Percentiles rank a stretch among this genome's conserved stretches.
Evolutionary conservation across 2,888 invertebrate genomes (phyloP).

Genomic region (Drosophila putrida): DNA sequence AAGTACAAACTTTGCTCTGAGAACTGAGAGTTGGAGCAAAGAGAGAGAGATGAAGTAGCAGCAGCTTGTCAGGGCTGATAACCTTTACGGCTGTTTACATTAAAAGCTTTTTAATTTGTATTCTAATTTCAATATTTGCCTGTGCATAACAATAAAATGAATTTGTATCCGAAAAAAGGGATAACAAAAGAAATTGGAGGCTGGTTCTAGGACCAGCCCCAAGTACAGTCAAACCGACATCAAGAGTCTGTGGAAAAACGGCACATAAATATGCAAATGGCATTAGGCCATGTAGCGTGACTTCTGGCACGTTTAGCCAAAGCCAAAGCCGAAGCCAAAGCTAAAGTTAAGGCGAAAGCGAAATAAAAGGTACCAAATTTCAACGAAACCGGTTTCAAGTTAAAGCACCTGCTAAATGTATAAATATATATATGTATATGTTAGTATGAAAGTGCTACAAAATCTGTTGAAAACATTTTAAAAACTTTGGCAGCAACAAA

Average conservation of each 20-base stretch:
- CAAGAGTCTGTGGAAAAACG: slow-evolving; percentile 31
- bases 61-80: slow-evolving; percentile 9
- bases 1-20: slow-evolving; percentile 18
- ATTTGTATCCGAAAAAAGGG: slow-evolving; percentile 52
- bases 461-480: slow-evolving; percentile 26
- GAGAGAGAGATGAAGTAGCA: not conserved
- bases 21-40: slow-evolving; percentile 4
- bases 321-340: slow-evolving; percentile 17
- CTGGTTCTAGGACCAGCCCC: not conserved
- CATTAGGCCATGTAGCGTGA: slow-evolving; percentile 73
- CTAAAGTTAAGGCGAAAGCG: not conserved
- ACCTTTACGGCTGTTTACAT: slow-evolving; percentile 68
- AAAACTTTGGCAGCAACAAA: slow-evolving; percentile 22
- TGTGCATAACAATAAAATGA: slow-evolving; percentile 72
- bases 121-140: slow-evolving; percentile 79
- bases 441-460: not conserved
- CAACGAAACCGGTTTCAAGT: slow-evolving; percentile 3
- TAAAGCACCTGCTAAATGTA: slow-evolving; percentile 1
- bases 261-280: slow-evolving; percentile 74
- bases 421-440: not conserved
- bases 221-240: slow-evolving; percentile 18
- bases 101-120: slow-evolving; percentile 80
- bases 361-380: slow-evolving; percentile 15
- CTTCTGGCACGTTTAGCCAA: slow-evolving; percentile 69
- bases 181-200: slow-evolving; percentile 21